phyloP scores from a whole-genome alignment of 2,113 vertebrate species.

The Prolemur simus region DNA sequence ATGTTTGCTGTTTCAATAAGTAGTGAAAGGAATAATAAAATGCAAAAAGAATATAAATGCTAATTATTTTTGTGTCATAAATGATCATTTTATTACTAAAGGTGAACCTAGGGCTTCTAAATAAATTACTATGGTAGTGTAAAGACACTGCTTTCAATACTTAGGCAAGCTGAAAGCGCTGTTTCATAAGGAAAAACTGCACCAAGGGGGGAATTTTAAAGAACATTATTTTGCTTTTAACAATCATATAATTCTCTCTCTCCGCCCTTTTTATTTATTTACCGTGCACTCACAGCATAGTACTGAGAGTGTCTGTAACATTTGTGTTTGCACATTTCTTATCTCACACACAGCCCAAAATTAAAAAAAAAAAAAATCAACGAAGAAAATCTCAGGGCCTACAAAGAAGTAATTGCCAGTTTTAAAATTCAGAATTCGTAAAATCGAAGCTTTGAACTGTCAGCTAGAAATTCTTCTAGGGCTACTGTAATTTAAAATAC shows the following conservation, averaged over 20 bases:
- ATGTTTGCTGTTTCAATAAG: not conserved
- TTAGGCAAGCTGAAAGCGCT: not conserved
- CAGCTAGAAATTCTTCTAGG: not conserved
- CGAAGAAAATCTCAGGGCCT: not conserved
- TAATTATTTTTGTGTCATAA: slow-evolving; percentile 25
- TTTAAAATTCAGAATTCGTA: slow-evolving; percentile 67
- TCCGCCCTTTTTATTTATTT: slow-evolving; percentile 28
- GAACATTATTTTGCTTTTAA: slow-evolving; percentile 33
- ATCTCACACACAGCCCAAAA: not conserved
- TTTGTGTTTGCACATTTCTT: not conserved
- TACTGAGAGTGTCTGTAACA: not conserved
- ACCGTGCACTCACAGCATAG: not conserved
- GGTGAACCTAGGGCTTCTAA: not conserved
- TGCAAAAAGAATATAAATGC: not conserved
- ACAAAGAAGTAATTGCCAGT: not conserved
- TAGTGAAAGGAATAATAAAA: slow-evolving; percentile 31
- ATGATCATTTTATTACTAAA: slow-evolving; percentile 27
- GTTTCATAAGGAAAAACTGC: slow-evolving; percentile 5
- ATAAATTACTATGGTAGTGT: not conserved
- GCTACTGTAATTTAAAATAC: slow-evolving; percentile 24
- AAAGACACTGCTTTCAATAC: not conserved
- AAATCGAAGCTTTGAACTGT: slow-evolving; percentile 59
- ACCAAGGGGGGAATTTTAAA: not conserved
- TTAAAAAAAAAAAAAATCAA: not conserved
- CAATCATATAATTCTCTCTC: not conserved